phyloP scores from a whole-genome alignment of 2,113 vertebrate genomes.

The Marmota flaviventris region DNA sequence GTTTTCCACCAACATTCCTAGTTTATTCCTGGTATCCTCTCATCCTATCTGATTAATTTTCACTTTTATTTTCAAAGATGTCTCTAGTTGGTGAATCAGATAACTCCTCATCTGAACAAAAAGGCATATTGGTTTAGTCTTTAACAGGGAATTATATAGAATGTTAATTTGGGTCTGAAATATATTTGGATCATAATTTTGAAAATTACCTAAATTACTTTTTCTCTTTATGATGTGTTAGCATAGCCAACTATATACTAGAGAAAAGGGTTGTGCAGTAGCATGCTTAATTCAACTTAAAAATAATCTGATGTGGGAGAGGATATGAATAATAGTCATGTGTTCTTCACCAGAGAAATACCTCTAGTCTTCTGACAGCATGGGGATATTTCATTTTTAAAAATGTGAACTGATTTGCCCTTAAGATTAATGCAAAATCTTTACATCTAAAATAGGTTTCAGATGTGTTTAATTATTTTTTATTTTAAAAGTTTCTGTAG shows the following conservation, averaged over 20 bases:
- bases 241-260: not conserved
- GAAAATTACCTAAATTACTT: slow-evolving; percentile 42
- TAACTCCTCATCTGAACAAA: slow-evolving; percentile 33
- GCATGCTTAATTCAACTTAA: slow-evolving; percentile 78
- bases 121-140: not conserved
- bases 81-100: slow-evolving; percentile 30
- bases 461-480: slow-evolving; percentile 77
- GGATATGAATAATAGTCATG: slow-evolving; percentile 75
- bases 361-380: slow-evolving; percentile 72
- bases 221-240: slow-evolving; percentile 25
- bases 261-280: slow-evolving; percentile 33
- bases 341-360: slow-evolving; percentile 75
- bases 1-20: not conserved
- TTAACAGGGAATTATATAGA: not conserved
- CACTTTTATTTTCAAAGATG: not conserved
- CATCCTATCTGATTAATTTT: not conserved
- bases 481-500: slow-evolving; percentile 73
- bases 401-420: slow-evolving; percentile 76
- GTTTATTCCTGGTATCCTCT: not conserved
- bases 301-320: slow-evolving; percentile 75
- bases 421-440: slow-evolving; percentile 81
- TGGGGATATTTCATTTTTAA: slow-evolving; percentile 81
- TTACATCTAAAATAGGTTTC: slow-evolving; percentile 84
- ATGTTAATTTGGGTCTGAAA: slow-evolving; percentile 39
- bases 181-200: slow-evolving; percentile 65